phyloP scores from a whole-genome alignment of 1,140 invertebrate genomes.

The Goniozus legneri region DNA sequence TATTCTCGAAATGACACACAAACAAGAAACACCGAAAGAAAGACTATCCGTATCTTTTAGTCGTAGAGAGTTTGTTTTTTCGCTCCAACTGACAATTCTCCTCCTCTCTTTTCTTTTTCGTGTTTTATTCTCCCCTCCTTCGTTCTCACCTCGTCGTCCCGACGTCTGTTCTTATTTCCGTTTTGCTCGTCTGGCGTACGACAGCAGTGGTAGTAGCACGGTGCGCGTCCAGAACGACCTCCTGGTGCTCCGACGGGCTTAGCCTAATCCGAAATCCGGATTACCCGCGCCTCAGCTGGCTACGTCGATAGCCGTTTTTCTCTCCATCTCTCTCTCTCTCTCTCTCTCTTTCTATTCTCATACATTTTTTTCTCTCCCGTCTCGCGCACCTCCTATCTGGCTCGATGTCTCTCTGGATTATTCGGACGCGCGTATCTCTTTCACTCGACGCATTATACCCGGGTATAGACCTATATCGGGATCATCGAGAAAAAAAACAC shows the following conservation, averaged over 20 bases:
- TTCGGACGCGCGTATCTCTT: too few relatives aligned
- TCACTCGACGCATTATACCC: too few relatives aligned
- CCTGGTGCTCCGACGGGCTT: slow-evolving; percentile 30
- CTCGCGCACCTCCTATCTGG: slow-evolving; percentile 14
- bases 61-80: too few relatives aligned
- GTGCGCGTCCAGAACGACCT: too few relatives aligned
- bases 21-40: too few relatives aligned
- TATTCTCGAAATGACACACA: too few relatives aligned
- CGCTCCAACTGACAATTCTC: too few relatives aligned
- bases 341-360: slow-evolving; percentile 8
- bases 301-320: slow-evolving; percentile 20
- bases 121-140: slow-evolving; percentile 1
- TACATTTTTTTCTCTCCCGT: slow-evolving; percentile 11
- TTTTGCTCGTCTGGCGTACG: slow-evolving; percentile 18
- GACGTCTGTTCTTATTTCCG: slow-evolving; percentile 12
- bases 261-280: slow-evolving; percentile 49
- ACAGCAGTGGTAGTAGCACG: slow-evolving; percentile 11
- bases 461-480: too few relatives aligned
- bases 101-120: neutral
- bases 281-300: slow-evolving; percentile 41
- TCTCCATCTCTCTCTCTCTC: slow-evolving; percentile 6
- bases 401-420: slow-evolving; percentile 21
- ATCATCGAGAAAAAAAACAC: too few relatives aligned
- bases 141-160: neutral
- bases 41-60: too few relatives aligned